phyloP scores from a whole-genome alignment of 2,888 invertebrate species.

The Leptinotarsa peninsularis region DNA sequence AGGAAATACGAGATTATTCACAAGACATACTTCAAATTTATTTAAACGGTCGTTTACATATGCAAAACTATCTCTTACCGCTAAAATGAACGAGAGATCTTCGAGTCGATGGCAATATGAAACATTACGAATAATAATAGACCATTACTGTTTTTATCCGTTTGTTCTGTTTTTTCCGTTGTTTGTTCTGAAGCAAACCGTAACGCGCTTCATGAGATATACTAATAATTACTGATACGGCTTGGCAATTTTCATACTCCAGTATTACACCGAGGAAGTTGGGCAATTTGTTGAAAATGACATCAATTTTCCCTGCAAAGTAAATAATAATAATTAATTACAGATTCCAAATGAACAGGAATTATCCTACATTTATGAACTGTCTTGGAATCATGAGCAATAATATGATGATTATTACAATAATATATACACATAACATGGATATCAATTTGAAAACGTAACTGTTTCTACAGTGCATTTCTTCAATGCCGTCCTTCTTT shows the following conservation, averaged over 20 bases:
- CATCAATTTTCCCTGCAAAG: background rate
- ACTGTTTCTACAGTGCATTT: no score
- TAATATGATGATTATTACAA: no score
- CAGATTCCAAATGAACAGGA: background rate
- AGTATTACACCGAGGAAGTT: background rate
- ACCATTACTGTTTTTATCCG: slow-evolving; percentile 59
- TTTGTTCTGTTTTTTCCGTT: slow-evolving; percentile 61
- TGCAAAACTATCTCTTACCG: slow-evolving; percentile 37
- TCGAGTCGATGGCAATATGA: slow-evolving; percentile 54
- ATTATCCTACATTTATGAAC: background rate
- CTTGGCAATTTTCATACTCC: slow-evolving; percentile 12
- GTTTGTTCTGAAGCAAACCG: slow-evolving; percentile 63
- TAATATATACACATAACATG: no score
- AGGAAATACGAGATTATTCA: background rate
- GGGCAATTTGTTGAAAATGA: background rate
- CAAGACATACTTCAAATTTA: slow-evolving; percentile 27
- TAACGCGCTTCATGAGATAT: slow-evolving; percentile 58
- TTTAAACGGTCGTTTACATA: slow-evolving; percentile 35
- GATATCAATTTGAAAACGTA: no score
- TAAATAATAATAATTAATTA: background rate
- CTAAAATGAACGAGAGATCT: slow-evolving; percentile 46
- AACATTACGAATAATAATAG: slow-evolving; percentile 63
- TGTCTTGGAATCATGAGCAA: background rate
- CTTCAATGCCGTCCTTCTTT: no score
- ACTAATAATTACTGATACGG: slow-evolving; percentile 41